A percentile compares a stretch with the other conserved stretches of the same genome.
Conservation (phyloP, 2,797 vertebrate species). For the Coendou prehensilis region DNA sequence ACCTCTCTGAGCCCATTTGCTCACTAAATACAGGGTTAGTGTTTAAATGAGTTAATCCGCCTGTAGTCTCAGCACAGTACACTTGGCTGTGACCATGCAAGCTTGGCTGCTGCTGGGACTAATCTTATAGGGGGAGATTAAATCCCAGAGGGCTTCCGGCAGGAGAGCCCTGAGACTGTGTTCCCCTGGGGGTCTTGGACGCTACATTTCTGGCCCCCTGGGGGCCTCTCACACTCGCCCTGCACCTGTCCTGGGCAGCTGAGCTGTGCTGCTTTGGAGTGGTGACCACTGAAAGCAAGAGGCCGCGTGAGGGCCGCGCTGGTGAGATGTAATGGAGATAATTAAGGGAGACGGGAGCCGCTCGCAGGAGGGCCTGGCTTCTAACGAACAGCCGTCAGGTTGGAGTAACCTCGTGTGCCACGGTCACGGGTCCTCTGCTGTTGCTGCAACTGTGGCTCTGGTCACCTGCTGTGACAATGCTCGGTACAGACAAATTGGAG, state of each 20-base stretch:
- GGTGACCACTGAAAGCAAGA: neutral
- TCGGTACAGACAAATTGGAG: neutral
- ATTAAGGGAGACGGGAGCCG: neutral
- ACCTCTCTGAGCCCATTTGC: neutral
- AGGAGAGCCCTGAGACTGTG: neutral
- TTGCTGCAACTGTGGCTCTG: fast-evolving
- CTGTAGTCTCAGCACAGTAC: too few species aligned
- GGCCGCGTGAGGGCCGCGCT: neutral
- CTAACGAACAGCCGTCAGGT: neutral
- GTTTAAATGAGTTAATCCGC: neutral
- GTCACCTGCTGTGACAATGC: fast-evolving
- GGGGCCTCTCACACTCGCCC: fast-evolving
- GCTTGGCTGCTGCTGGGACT: neutral
- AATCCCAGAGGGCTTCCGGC: neutral
- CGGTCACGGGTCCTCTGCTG: fast-evolving
- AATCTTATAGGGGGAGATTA: neutral
- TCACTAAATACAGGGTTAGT: neutral
- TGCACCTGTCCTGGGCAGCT: fast-evolving
- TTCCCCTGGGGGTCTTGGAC: neutral
- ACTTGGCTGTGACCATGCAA: neutral
- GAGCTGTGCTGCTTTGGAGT: neutral
- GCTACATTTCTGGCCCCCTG: neutral
- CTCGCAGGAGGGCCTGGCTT: neutral
- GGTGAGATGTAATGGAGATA: neutral
- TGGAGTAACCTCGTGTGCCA: neutral